Percentiles rank a stretch among this genome's conserved stretches.
Conservation (phyloP, 1,140 invertebrate genomes). For the Neodiprion lecontei region DNA sequence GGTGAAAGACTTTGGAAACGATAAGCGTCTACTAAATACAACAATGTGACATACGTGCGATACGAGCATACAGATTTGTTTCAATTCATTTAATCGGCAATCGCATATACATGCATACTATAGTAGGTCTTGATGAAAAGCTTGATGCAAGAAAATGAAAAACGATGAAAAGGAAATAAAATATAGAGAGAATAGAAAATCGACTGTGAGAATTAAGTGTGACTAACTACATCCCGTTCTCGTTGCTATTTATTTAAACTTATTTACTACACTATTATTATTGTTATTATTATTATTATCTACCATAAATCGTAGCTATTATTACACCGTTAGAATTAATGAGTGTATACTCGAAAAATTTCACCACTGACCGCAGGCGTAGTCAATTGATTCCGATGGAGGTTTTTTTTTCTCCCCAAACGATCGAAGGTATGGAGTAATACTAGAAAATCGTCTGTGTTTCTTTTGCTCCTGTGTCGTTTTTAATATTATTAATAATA, state of each 20-base stretch:
- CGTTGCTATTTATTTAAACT: neutral
- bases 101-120: neutral
- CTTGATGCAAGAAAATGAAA: too few relatives aligned
- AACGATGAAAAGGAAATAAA: neutral
- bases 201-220: slow-evolving; percentile 3
- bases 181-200: neutral
- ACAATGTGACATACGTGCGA: too few relatives aligned
- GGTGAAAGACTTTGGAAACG: too few relatives aligned
- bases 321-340: slow-evolving; percentile 1
- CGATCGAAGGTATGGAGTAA: neutral
- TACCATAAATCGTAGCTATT: neutral
- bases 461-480: neutral
- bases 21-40: too few relatives aligned
- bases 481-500: neutral
- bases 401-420: neutral
- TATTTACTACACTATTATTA: neutral
- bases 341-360: neutral
- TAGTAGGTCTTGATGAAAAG: too few relatives aligned
- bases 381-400: neutral
- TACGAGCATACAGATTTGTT: neutral
- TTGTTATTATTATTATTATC: neutral
- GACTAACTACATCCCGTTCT: neutral
- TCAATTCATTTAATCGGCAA: neutral
- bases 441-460: neutral
- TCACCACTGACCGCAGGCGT: neutral